Conservation (phyloP, 2,113 vertebrate genomes). For the Ochotona curzoniae region DNA sequence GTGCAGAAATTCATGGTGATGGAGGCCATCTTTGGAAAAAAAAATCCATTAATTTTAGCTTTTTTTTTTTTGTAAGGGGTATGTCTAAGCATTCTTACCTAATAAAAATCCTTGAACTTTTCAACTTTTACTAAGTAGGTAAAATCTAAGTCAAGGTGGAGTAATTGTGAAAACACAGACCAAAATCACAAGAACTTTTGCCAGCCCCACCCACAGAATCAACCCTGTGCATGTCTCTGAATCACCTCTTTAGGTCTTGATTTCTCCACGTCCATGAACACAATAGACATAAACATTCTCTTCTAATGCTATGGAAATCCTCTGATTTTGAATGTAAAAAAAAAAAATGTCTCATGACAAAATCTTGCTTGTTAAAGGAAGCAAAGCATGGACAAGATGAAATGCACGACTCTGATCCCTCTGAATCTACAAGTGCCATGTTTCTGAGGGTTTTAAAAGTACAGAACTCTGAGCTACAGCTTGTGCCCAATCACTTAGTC, state of each 20-base stretch:
- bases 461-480: neutral
- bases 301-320: neutral
- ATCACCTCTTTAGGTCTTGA: neutral
- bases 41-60: neutral
- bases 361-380: conserved; percentile 34
- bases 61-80: neutral
- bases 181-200: neutral
- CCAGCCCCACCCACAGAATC: neutral
- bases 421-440: neutral
- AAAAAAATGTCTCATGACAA: conserved; percentile 54
- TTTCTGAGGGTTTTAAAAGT: neutral
- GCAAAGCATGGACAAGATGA: neutral
- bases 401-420: neutral
- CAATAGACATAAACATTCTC: neutral
- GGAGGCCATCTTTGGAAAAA: neutral
- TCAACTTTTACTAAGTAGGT: neutral
- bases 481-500: neutral
- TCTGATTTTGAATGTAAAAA: conserved; percentile 4
- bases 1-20: neutral
- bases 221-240: conserved; percentile 14
- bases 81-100: neutral
- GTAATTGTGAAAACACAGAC: neutral
- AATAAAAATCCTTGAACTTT: neutral
- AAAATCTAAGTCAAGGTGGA: conserved; percentile 14
- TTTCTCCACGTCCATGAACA: conserved; percentile 28